Percentiles rank a stretch among this genome's conserved stretches.
Conservation (phyloP, 92 coral and sea anemone genomes). For the Porites lobata region DNA sequence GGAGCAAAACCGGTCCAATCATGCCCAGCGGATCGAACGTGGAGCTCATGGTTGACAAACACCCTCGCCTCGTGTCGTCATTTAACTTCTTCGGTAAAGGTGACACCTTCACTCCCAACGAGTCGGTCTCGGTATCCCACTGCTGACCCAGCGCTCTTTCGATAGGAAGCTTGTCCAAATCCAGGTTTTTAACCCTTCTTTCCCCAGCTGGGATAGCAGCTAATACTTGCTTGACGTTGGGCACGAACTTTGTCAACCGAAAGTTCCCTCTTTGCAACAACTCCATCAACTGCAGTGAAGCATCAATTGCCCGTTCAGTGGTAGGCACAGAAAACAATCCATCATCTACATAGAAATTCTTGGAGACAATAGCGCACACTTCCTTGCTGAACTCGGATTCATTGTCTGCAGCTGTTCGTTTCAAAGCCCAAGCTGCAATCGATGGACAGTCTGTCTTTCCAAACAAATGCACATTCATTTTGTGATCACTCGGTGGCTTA, state of each 20-base stretch:
- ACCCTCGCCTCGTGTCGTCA: conserved; percentile 57
- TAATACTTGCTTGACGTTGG: too few relatives aligned
- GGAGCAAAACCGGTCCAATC: conserved; percentile 42
- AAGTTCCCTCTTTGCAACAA: too few relatives aligned
- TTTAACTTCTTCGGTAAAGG: conserved; percentile 19
- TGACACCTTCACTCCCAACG: conserved; percentile 40
- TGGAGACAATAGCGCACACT: conserved; percentile 12
- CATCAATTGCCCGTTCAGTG: too few relatives aligned
- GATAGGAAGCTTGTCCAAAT: conserved; percentile 52
- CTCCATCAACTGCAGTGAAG: too few relatives aligned
- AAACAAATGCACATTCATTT: conserved; percentile 69
- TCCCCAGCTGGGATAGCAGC: too few relatives aligned
- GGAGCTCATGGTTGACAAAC: conserved; percentile 47
- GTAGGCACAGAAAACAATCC: too few relatives aligned
- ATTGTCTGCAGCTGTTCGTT: conserved; percentile 33
- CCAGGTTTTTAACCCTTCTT: too few relatives aligned
- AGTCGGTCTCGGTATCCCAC: conserved; percentile 59
- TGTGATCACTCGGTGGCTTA: conserved; percentile 46
- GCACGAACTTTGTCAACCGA: too few relatives aligned
- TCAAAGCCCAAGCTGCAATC: conserved; percentile 28
- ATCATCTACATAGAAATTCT: too few relatives aligned
- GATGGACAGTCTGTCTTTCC: conserved; percentile 38
- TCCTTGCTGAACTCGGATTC: conserved; percentile 8
- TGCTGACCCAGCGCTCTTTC: conserved; percentile 66
- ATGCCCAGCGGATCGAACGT: conserved; percentile 53